phyloP scores from a whole-genome alignment of 2,888 invertebrate genomes.

The Drosophila flavopinicola region DNA sequence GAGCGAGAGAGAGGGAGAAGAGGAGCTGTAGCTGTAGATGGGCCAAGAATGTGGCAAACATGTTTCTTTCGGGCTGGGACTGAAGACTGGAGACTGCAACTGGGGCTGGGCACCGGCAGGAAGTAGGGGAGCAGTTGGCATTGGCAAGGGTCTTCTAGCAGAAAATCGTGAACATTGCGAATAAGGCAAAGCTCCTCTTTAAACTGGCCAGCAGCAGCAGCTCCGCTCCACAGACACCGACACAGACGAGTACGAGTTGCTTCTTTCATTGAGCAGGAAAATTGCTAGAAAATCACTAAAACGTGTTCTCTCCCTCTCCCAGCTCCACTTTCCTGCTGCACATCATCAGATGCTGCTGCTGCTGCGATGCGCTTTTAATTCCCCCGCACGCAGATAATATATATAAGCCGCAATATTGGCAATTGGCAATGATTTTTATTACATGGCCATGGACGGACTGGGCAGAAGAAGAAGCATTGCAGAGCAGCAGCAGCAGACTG shows the following conservation, averaged over 20 bases:
- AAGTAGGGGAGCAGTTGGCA: slow-evolving; percentile 72
- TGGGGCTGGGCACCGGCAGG: slow-evolving; percentile 56
- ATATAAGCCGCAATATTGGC: slow-evolving; percentile 78
- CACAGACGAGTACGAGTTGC: slow-evolving; percentile 1
- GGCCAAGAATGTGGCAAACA: slow-evolving; percentile 80
- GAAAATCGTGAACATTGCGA: slow-evolving; percentile 68
- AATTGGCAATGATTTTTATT: slow-evolving; percentile 81
- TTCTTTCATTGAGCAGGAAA: slow-evolving; percentile 65
- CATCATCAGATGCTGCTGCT: slow-evolving; percentile 16
- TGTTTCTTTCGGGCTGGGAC: slow-evolving; percentile 55
- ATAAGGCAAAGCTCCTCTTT: slow-evolving; percentile 67
- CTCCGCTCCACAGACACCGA: background rate
- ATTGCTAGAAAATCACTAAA: slow-evolving; percentile 82
- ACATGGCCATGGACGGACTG: slow-evolving; percentile 48
- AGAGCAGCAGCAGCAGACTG: slow-evolving; percentile 25
- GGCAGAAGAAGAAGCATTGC: background rate
- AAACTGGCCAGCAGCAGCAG: slow-evolving; percentile 43
- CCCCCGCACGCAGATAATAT: slow-evolving; percentile 73
- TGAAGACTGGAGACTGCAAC: background rate
- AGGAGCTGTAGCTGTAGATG: slow-evolving; percentile 35
- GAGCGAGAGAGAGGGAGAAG: slow-evolving; percentile 15
- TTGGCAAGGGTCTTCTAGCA: slow-evolving; percentile 31
- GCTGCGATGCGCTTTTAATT: slow-evolving; percentile 60
- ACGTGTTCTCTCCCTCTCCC: slow-evolving; percentile 71
- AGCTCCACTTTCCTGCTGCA: slow-evolving; percentile 20